Percentiles rank a stretch among this genome's conserved stretches.
Evolutionary conservation across 2,113 vertebrate species (phyloP).

Genomic region (Cavia aperea): DNA sequence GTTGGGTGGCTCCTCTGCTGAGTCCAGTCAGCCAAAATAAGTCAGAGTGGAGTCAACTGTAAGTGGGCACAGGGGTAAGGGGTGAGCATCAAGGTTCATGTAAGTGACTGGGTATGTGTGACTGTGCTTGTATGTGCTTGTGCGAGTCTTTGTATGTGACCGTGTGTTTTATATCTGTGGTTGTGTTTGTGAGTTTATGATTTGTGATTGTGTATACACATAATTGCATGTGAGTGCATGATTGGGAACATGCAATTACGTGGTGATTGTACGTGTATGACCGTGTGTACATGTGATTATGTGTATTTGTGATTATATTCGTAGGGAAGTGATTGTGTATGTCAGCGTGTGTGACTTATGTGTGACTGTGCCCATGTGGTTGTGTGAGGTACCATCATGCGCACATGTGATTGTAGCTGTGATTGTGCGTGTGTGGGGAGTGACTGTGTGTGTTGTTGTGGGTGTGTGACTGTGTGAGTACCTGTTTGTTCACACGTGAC

Average conservation of each 20-base stretch:
- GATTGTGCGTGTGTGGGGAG: no score
- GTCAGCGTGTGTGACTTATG: no score
- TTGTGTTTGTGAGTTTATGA: neutral
- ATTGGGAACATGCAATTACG: neutral
- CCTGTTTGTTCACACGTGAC: no score
- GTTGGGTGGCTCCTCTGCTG: fast-evolving
- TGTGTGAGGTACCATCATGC: no score
- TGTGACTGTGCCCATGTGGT: neutral
- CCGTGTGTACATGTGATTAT: neutral
- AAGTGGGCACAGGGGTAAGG: neutral
- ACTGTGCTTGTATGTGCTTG: neutral
- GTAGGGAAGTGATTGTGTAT: neutral
- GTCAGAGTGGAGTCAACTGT: neutral
- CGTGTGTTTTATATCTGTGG: neutral
- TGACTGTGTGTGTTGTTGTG: neutral
- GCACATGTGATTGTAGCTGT: no score
- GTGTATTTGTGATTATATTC: neutral
- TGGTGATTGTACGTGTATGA: no score
- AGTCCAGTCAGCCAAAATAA: neutral
- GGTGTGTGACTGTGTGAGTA: no score
- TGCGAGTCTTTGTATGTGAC: neutral
- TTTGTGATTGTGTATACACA: no score
- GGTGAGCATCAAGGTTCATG: no score
- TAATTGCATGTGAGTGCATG: neutral
- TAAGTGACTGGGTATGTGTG: neutral